Evolutionary conservation across 2,888 invertebrate genomes (phyloP), one percentile per base, ranked within the genome.

Genomic region (Ecliptopera silaceata): DNA sequence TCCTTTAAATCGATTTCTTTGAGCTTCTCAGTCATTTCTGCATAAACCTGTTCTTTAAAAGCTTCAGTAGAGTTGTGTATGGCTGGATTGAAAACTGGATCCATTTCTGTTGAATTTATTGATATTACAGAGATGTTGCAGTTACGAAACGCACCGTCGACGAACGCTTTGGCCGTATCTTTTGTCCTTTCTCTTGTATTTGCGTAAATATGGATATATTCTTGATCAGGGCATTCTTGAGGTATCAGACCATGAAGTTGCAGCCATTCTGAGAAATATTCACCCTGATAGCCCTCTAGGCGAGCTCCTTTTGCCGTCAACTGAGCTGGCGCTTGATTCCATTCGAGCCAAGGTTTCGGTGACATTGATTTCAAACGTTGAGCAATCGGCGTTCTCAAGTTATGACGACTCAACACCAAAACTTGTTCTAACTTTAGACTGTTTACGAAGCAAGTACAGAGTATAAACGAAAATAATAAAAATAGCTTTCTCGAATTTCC

Each of bases 281-380:
- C 70, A 0, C 81, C 88, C 77, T 88, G 79, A 17, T 74, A 77
- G 12, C 71, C 71, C 70, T 90, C 89, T n/a, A 89, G 61, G 0
- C 71, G 17, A 0, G 64, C 71, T 0, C 89, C 89, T 73, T 83
- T 90, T 8, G 65, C 51, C 0, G 89, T 90, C 46, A 90, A 75
- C 59, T 72, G 43, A 4, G 80, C 82, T 0, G 69, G 65, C 3
- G 73, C 58, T 15, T 70, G 70, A 8, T 71, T 66, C 80, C 84
- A 86, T 47, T 60, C 55, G 0, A 84, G 81, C 82, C 82, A 86
- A 12, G 34, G 13, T 20, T 80, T 76, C 0, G 77, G 61, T 1
- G 86, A 70, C 15, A 80, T 77, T 1, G 54, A 46, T 18, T 72
- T 64, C 1, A 86, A 57, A 18, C 70, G 70, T 1, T 64, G 63